Percentiles rank a stretch among this genome's conserved stretches.
phyloP scores from a whole-genome alignment of 2,797 vertebrate genomes.

The Pseudopleuronectes americanus region DNA sequence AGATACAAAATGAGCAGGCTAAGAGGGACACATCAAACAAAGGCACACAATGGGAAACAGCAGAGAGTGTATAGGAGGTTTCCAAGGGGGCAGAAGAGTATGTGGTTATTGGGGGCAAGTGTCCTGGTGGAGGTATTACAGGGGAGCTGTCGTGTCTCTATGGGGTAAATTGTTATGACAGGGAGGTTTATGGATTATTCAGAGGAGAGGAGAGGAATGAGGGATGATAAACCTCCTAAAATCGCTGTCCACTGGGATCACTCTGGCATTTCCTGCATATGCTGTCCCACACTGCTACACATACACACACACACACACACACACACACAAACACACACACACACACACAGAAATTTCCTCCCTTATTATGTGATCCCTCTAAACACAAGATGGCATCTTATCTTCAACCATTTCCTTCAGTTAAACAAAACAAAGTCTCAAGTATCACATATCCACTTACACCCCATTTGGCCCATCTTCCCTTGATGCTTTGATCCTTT shows the following conservation, averaged over 20 bases:
- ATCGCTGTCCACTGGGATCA: slow-evolving; percentile 70
- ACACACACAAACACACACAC: too few relatives aligned
- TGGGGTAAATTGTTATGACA: slow-evolving; percentile 53
- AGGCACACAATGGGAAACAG: slow-evolving; percentile 43
- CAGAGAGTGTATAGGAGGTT: slow-evolving; percentile 36
- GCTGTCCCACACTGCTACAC: slow-evolving; percentile 53
- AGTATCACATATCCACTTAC: slow-evolving; percentile 46
- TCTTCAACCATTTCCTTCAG: slow-evolving; percentile 60
- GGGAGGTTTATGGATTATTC: slow-evolving; percentile 13
- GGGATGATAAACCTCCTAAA: slow-evolving; percentile 56
- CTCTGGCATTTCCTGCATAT: slow-evolving; percentile 83
- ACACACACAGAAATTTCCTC: not conserved
- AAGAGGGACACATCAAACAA: slow-evolving; percentile 42
- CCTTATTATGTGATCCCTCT: slow-evolving; percentile 46
- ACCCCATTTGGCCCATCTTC: slow-evolving; percentile 26
- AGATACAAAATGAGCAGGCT: slow-evolving; percentile 33
- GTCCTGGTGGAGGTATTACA: slow-evolving; percentile 33
- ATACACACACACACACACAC: too few relatives aligned
- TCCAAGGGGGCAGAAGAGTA: slow-evolving; percentile 57
- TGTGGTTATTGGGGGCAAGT: slow-evolving; percentile 53
- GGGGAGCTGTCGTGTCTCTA: slow-evolving; percentile 11
- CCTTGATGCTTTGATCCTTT: slow-evolving; percentile 36
- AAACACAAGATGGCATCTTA: slow-evolving; percentile 61
- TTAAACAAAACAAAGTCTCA: slow-evolving; percentile 52
- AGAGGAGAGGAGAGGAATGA: not conserved